These are phyloP conservation scores for Dryobates pubescens DNA, from an alignment of 2,797 vertebrate species.

Conservation along the genomic window DNA sequence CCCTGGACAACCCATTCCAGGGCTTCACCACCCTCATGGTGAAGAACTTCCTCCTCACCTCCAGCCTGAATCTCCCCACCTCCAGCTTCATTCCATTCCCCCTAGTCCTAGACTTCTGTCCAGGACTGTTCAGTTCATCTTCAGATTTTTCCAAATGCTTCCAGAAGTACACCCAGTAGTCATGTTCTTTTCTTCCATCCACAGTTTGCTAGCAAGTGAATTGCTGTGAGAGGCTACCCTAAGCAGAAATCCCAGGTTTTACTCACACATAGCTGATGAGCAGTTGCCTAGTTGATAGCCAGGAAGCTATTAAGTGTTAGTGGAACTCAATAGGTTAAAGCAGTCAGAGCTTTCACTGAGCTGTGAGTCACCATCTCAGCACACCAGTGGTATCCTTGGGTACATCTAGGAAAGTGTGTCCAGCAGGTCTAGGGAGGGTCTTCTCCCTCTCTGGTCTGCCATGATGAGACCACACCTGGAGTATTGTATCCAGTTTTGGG, in stretches of 20 bases:
- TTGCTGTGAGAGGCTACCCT: background rate
- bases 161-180: background rate
- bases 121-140: background rate
- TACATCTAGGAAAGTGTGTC: too few relatives aligned
- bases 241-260: background rate
- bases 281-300: background rate
- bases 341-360: background rate
- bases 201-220: background rate
- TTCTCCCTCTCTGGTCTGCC: too few relatives aligned
- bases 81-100: too few relatives aligned
- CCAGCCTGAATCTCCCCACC: too few relatives aligned
- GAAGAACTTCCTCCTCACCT: too few relatives aligned
- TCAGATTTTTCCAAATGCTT: background rate
- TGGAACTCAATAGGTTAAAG: background rate
- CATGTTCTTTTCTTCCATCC: background rate
- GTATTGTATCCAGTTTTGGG: too few relatives aligned
- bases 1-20: too few relatives aligned
- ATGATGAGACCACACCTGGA: too few relatives aligned
- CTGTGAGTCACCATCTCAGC: background rate
- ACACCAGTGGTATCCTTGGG: too few relatives aligned
- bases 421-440: too few relatives aligned
- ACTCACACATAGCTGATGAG: background rate
- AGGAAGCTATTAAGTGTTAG: background rate
- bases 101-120: background rate
- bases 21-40: too few relatives aligned